These are phyloP conservation scores for Pharmacophagus antenor DNA, from an alignment of 2,888 invertebrate genomes.

Conservation along the genomic window DNA sequence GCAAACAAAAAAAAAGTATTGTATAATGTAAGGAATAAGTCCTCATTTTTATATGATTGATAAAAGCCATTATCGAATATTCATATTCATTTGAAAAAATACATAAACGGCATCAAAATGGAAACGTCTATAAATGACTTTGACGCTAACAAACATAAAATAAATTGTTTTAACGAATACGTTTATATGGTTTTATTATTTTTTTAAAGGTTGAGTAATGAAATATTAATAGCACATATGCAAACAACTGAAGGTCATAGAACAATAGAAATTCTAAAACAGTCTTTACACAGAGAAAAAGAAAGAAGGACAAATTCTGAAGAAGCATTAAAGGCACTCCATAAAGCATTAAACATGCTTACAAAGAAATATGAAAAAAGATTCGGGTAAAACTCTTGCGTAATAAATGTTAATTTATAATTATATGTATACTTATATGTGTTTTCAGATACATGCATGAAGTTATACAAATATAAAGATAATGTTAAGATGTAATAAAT, in stretches of 20 bases:
- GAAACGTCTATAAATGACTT: too few species aligned
- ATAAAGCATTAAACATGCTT: slow-evolving; percentile 69
- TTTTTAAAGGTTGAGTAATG: slow-evolving; percentile 67
- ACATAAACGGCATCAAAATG: too few species aligned
- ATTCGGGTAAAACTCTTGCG: slow-evolving; percentile 56
- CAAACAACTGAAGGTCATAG: slow-evolving; percentile 69
- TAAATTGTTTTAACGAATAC: too few species aligned
- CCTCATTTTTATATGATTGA: too few species aligned
- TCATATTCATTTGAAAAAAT: too few species aligned
- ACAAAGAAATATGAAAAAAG: slow-evolving; percentile 60
- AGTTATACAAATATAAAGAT: slow-evolving; percentile 59
- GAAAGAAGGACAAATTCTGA: slow-evolving; percentile 60
- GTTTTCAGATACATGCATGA: slow-evolving; percentile 63
- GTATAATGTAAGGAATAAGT: too few species aligned
- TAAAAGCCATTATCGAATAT: too few species aligned
- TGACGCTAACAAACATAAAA: too few species aligned
- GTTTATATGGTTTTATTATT: neutral
- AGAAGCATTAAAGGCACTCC: slow-evolving; percentile 60
- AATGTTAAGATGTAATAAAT: too few species aligned
- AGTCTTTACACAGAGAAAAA: slow-evolving; percentile 61
- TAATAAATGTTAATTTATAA: neutral
- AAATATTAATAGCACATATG: slow-evolving; percentile 73
- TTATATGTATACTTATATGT: neutral
- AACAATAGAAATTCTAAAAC: slow-evolving; percentile 62
- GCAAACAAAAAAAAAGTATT: too few species aligned